Evolutionary conservation across 2,888 invertebrate genomes (phyloP).

Genomic region (Yponomeuta evonymella): DNA sequence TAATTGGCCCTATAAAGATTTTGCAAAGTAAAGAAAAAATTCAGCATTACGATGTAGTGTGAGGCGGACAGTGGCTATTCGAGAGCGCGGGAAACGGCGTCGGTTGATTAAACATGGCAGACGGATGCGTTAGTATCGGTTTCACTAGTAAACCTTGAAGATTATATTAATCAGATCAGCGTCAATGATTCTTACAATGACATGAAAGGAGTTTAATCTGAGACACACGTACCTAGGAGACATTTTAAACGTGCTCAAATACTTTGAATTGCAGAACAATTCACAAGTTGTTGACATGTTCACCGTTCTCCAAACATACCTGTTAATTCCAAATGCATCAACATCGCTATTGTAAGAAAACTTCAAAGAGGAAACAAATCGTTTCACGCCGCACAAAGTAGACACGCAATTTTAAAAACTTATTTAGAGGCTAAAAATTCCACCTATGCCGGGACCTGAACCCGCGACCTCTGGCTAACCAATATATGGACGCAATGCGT

Average conservation of each 20-base stretch:
- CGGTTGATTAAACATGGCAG: slow-evolving; percentile 42
- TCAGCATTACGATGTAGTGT: slow-evolving; percentile 2
- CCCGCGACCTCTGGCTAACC: no score
- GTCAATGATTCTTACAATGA: not conserved
- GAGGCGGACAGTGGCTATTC: slow-evolving; percentile 10
- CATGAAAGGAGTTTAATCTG: not conserved
- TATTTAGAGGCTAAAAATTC: no score
- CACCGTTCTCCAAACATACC: slow-evolving; percentile 55
- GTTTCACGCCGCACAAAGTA: slow-evolving; percentile 33
- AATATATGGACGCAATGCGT: not conserved
- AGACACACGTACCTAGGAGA: not conserved
- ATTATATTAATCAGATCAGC: slow-evolving; percentile 38
- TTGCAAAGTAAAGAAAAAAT: not conserved
- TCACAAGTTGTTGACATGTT: slow-evolving; percentile 30
- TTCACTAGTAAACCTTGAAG: slow-evolving; percentile 55
- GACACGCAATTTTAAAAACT: not conserved
- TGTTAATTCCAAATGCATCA: slow-evolving; percentile 56
- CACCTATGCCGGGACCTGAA: no score
- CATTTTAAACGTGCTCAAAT: not conserved
- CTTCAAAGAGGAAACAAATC: slow-evolving; percentile 51
- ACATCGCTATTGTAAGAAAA: slow-evolving; percentile 56
- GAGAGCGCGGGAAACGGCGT: slow-evolving; percentile 35
- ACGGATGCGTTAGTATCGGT: slow-evolving; percentile 51
- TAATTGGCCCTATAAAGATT: not conserved
- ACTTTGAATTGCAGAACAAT: slow-evolving; percentile 3